A percentile compares a stretch with the other conserved stretches of the same genome.
phyloP scores from a whole-genome alignment of 2,888 invertebrate species.

The Deroplatys truncata region DNA sequence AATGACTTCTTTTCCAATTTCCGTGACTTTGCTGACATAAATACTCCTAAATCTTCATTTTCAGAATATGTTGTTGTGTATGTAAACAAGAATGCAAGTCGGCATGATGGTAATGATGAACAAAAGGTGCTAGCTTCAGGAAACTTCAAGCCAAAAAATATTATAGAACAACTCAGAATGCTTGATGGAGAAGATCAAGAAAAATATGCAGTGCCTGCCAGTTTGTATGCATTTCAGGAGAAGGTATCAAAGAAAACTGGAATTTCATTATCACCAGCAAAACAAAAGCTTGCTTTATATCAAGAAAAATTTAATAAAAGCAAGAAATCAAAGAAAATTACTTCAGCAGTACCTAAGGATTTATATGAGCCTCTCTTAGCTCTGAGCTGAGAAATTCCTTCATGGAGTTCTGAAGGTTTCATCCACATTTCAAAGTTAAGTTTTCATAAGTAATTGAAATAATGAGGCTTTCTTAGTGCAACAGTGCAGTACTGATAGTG shows the following conservation, averaged over 20 bases:
- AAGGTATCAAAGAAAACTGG: constrained; percentile 42
- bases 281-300: constrained; percentile 57
- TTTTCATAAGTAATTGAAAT: not conserved
- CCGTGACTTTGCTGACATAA: constrained; percentile 86
- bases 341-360: constrained; percentile 47
- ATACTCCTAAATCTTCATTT: constrained; percentile 76
- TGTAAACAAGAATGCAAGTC: constrained; percentile 69
- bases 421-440: not conserved
- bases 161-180: constrained; percentile 72
- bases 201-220: constrained; percentile 13
- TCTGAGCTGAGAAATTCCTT: constrained; percentile 52
- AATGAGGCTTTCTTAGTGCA: not conserved
- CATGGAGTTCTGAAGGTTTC: not conserved
- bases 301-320: constrained; percentile 19
- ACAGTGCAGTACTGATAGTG: not conserved
- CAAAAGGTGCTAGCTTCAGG: not conserved
- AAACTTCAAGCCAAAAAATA: constrained; percentile 58
- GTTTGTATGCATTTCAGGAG: constrained; percentile 19
- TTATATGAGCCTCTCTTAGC: constrained; percentile 62
- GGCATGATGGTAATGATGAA: constrained; percentile 9
- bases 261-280: constrained; percentile 55
- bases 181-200: constrained; percentile 55
- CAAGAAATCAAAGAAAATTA: constrained; percentile 13
- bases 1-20: constrained; percentile 85
- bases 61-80: constrained; percentile 81